Evolutionary conservation across 1,140 invertebrate genomes (phyloP).

Genomic region (Probaryconus sp.): DNA sequence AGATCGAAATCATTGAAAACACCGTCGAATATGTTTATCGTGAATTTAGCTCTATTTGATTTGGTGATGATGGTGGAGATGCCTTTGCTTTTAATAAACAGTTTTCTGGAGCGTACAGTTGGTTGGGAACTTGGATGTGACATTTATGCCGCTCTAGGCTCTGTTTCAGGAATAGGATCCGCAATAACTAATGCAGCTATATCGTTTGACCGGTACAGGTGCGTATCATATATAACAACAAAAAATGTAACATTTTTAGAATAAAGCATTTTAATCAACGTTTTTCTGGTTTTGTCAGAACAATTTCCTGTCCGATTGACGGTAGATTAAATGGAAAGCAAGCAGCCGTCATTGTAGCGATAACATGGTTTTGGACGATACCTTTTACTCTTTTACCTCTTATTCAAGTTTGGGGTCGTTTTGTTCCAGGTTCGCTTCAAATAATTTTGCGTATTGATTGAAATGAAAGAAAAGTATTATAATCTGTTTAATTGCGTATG

Average conservation of each 20-base stretch:
- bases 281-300: conserved; percentile 74
- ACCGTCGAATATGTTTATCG: conserved; percentile 88
- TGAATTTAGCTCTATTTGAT: conserved; percentile 88
- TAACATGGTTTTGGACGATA: conserved; percentile 85
- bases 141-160: conserved; percentile 83
- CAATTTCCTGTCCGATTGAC: conserved; percentile 87
- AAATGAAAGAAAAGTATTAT: conserved; percentile 1
- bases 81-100: conserved; percentile 84
- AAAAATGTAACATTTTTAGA: background rate
- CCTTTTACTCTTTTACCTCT: conserved; percentile 85
- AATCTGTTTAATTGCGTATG: background rate
- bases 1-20: conserved; percentile 86
- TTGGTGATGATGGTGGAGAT: conserved; percentile 87
- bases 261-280: conserved; percentile 15
- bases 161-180: conserved; percentile 84
- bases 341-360: conserved; percentile 80
- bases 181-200: conserved; percentile 87
- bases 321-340: conserved; percentile 83
- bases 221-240: conserved; percentile 9
- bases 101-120: conserved; percentile 82
- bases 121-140: conserved; percentile 85
- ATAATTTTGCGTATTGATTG: background rate
- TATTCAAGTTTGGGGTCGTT: conserved; percentile 83
- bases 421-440: conserved; percentile 80
- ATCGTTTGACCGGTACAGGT: conserved; percentile 87